Base-by-base conservation (phyloP, 2,797 vertebrate genomes). In the Moxostoma hubbsi region DNA sequence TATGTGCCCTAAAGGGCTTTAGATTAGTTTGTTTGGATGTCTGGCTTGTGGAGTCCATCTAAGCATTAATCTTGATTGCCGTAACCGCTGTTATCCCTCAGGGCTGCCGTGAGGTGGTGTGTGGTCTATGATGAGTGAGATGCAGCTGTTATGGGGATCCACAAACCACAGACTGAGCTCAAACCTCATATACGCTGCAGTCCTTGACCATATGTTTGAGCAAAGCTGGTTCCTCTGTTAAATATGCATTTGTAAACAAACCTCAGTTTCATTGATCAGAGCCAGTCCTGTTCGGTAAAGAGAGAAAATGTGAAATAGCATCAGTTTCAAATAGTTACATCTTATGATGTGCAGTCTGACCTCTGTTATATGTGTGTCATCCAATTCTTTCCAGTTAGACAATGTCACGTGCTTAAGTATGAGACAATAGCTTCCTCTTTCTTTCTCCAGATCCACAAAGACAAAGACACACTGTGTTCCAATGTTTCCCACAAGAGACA, bases 381-480 rank as follows among this genome's bases (percentile, higher is more conserved):
- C 76, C 77, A 57, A 67, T 16, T 68, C 1, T 80, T 86, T 86
- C 74, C 80, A 84, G 47, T 77, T 61, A 80, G 62, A 75, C 64
- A 50, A 9, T 43, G 81, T 87, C 86, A 84, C 82, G 76, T 86
- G 85, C 18, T 51, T 53, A 51, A 77, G 43, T 63, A 46, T 82
- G 51, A 64, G 49, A 73, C 61, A 54, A 65, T 63, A 59, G 91
- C 91, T 94, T 93, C 92, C 93, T 93, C 89, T 93, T 93, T 91
- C 89, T 91, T 80, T 70, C 90, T 87, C 36, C 86, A 99, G 97
- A 99, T 99, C 84, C 98, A 98, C 83, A 93, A 92, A 66, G 97
- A 96, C 84, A 95, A 88, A 24, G 96, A 95, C 81, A 90, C 90
- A 70, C 81, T 83, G 84, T 86, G 82, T 72, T 81, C 81, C 70